phyloP scores from a whole-genome alignment of 2,797 vertebrate genomes.

The Sebastes glaucus region DNA sequence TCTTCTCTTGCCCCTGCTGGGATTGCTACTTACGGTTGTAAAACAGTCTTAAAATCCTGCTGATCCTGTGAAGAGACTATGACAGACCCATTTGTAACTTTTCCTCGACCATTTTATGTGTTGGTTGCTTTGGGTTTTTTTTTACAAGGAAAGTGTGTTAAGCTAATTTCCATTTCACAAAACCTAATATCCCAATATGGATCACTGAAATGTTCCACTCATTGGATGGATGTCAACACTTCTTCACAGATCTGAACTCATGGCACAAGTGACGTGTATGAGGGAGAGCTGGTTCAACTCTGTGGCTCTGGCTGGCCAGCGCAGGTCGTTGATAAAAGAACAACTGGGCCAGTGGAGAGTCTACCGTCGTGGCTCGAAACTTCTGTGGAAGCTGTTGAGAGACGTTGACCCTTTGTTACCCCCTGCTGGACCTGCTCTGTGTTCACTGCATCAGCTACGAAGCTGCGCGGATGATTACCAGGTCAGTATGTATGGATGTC shows the following conservation, averaged over 20 bases:
- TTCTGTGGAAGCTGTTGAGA: slow-evolving; percentile 77
- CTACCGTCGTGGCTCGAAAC: slow-evolving; percentile 73
- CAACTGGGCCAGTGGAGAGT: slow-evolving; percentile 78
- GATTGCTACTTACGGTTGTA: not conserved
- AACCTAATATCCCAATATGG: not conserved
- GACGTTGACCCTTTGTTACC: slow-evolving; percentile 70
- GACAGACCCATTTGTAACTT: slow-evolving; percentile 1
- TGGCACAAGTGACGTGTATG: slow-evolving; percentile 73
- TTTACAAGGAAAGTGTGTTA: not conserved
- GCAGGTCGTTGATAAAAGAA: slow-evolving; percentile 58
- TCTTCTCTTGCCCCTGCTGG: not conserved
- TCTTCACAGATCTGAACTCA: slow-evolving; percentile 80
- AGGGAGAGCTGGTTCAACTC: slow-evolving; percentile 84
- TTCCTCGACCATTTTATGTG: not conserved
- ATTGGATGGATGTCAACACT: not conserved
- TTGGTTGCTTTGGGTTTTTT: not conserved
- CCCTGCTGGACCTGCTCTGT: slow-evolving; percentile 65
- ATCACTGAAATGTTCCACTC: not conserved
- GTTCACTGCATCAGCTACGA: slow-evolving; percentile 73
- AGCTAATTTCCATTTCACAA: not conserved
- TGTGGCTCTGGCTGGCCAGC: slow-evolving; percentile 62
- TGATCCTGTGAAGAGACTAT: not conserved
- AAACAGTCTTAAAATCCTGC: slow-evolving; percentile 13
- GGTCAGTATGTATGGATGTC: slow-evolving; percentile 70
- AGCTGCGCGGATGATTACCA: slow-evolving; percentile 77